A percentile compares a stretch with the other conserved stretches of the same genome.
Conservation (phyloP, 2,113 vertebrate species). For the Salvelinus alpinus region DNA sequence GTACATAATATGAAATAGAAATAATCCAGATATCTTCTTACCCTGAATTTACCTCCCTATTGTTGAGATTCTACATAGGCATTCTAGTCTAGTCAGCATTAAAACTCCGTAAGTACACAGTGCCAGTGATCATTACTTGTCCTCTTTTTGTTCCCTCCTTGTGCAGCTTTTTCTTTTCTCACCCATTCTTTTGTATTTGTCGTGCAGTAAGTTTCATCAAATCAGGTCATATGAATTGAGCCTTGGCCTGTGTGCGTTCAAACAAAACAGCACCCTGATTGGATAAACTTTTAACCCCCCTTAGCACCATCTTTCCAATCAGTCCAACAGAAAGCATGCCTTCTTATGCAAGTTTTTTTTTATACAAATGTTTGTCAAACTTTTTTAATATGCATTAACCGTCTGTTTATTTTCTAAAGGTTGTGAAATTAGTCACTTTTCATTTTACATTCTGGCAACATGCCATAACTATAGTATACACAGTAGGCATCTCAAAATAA, state of each 20-base stretch:
- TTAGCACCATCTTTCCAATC: constrained; percentile 45
- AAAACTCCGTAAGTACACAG: not conserved
- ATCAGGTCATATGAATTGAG: constrained; percentile 50
- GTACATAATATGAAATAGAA: constrained; percentile 1
- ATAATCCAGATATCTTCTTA: not conserved
- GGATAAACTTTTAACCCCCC: constrained; percentile 32
- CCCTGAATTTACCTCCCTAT: not conserved
- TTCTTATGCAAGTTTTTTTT: constrained; percentile 77
- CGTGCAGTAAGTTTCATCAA: constrained; percentile 38
- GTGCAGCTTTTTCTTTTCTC: not conserved
- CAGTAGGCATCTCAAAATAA: constrained; percentile 21
- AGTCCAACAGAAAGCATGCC: constrained; percentile 58
- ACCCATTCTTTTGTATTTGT: constrained; percentile 29
- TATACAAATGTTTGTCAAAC: constrained; percentile 62
- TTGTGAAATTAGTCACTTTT: constrained; percentile 62
- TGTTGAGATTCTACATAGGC: not conserved
- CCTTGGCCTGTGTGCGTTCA: constrained; percentile 41
- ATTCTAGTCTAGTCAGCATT: not conserved
- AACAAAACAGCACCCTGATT: constrained; percentile 42
- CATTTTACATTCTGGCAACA: constrained; percentile 51
- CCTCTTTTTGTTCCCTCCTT: constrained; percentile 23
- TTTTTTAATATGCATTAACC: constrained; percentile 68
- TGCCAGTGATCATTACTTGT: constrained; percentile 12
- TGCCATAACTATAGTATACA: constrained; percentile 26
- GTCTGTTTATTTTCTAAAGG: constrained; percentile 49